phyloP scores from a whole-genome alignment of 2,888 invertebrate species.

The Pelosia muscerda region DNA sequence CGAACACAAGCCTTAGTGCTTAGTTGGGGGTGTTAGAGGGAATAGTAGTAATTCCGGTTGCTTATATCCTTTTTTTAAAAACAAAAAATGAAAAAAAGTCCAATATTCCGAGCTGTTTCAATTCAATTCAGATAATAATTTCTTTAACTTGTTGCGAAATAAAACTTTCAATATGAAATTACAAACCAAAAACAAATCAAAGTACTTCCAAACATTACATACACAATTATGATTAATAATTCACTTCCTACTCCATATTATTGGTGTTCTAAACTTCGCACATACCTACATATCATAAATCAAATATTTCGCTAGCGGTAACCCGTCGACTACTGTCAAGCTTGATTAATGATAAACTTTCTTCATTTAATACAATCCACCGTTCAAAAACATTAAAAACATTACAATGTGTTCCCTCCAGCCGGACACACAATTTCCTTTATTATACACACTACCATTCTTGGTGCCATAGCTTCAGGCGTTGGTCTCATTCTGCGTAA shows the following conservation, averaged over 20 bases:
- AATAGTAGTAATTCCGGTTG: too few relatives aligned
- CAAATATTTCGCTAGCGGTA: background rate
- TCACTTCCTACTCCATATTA: background rate
- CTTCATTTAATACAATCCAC: background rate
- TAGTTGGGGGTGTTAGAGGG: too few relatives aligned
- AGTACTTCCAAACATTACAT: background rate
- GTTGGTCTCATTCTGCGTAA: constrained; percentile 16
- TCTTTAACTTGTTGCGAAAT: background rate
- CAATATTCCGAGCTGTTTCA: too few relatives aligned
- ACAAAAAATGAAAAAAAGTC: too few relatives aligned
- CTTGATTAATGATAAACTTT: constrained; percentile 16
- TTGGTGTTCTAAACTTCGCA: background rate
- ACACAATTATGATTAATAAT: constrained; percentile 7
- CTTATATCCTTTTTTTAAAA: too few relatives aligned
- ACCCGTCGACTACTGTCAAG: background rate
- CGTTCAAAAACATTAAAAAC: background rate
- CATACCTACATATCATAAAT: constrained; percentile 5
- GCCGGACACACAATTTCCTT: constrained; percentile 19
- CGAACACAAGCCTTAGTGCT: too few relatives aligned
- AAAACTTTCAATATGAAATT: background rate
- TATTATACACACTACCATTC: constrained; percentile 21
- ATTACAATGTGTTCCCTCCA: background rate
- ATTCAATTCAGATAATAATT: too few relatives aligned
- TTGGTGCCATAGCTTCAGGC: constrained; percentile 34
- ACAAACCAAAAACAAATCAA: background rate